Percentiles rank a stretch among this genome's conserved stretches.
These are phyloP conservation scores for Phalangium opilio DNA, from an alignment of 2,888 invertebrate genomes.

Conservation along the genomic window DNA sequence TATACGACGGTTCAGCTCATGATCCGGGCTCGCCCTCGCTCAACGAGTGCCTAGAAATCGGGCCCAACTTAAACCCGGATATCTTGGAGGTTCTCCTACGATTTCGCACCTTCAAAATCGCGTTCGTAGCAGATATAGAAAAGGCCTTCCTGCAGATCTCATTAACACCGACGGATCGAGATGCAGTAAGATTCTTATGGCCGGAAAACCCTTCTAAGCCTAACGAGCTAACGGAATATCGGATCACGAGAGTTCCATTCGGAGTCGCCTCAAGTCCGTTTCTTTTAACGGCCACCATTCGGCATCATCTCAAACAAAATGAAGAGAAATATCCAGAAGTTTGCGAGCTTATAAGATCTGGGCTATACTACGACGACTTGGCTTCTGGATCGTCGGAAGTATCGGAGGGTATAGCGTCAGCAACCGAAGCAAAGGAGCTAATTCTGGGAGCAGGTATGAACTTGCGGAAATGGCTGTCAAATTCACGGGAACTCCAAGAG, in stretches of 20 bases:
- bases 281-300: too few relatives aligned
- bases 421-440: too few relatives aligned
- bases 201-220: neutral
- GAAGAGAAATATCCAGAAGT: too few relatives aligned
- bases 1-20: slow-evolving; percentile 7
- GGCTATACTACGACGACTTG: too few relatives aligned
- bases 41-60: slow-evolving; percentile 5
- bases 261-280: too few relatives aligned
- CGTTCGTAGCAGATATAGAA: slow-evolving; percentile 4
- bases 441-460: slow-evolving; percentile 11
- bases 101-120: slow-evolving; percentile 10
- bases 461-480: slow-evolving; percentile 19
- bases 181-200: slow-evolving; percentile 4
- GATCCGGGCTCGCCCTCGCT: neutral
- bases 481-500: neutral
- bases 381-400: too few relatives aligned
- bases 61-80: slow-evolving; percentile 5
- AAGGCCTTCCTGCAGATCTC: slow-evolving; percentile 8
- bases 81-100: neutral
- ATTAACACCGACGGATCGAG: neutral
- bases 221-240: neutral
- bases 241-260: too few relatives aligned
- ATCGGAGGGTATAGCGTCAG: too few relatives aligned
- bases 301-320: too few relatives aligned
- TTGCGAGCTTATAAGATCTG: too few relatives aligned